Percentiles rank a stretch among this genome's conserved stretches.
These are phyloP conservation scores for Rhabdomys pumilio DNA, from an alignment of 2,797 vertebrate genomes.

Conservation along the genomic window DNA sequence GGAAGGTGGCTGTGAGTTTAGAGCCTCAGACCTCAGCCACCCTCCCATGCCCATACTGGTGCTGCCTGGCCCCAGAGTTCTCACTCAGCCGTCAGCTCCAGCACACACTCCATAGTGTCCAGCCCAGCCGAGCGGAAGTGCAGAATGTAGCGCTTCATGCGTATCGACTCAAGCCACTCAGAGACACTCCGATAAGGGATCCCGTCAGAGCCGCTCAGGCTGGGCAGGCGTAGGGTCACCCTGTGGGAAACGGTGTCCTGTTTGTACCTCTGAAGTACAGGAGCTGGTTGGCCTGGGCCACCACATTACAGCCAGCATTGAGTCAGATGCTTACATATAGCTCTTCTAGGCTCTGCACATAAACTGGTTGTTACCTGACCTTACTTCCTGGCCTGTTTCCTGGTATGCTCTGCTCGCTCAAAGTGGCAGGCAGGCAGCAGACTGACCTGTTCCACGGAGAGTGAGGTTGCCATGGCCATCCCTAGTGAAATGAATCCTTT, in stretches of 20 bases:
- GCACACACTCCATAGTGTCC: conserved; percentile 95
- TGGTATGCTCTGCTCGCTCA: neutral
- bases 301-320: neutral
- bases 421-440: neutral
- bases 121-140: conserved; percentile 96
- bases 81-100: conserved; percentile 91
- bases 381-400: conserved; percentile 67
- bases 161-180: conserved; percentile 96
- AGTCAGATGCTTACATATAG: neutral
- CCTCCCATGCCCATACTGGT: neutral
- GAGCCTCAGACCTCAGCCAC: neutral
- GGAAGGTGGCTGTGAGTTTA: neutral
- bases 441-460: neutral
- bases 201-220: conserved; percentile 90
- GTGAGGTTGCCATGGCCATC: neutral
- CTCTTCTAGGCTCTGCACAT: conserved; percentile 11
- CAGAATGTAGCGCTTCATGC: conserved; percentile 97
- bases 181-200: conserved; percentile 92
- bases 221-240: conserved; percentile 90
- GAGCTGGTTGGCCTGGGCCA: neutral
- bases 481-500: neutral
- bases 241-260: conserved; percentile 65
- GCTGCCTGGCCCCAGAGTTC: conserved; percentile 34
- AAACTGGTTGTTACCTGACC: conserved; percentile 43
- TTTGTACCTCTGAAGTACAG: neutral